Percentiles rank a stretch among this genome's conserved stretches.
phyloP scores from a whole-genome alignment of 1,140 invertebrate species.

The Portunus trituberculatus region DNA sequence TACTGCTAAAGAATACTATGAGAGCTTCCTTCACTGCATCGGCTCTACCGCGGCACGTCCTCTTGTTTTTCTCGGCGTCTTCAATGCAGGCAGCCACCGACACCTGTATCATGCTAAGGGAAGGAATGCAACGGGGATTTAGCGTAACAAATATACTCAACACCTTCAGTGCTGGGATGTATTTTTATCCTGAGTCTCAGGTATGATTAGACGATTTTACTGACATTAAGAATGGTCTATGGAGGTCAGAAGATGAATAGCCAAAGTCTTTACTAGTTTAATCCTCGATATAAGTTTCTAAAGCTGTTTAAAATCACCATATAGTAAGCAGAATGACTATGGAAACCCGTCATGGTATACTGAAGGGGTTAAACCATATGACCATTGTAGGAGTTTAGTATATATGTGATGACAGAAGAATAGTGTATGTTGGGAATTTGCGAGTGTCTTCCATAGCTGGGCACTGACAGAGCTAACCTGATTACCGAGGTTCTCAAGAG shows the following conservation, averaged over 20 bases:
- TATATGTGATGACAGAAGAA: background rate
- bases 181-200: background rate
- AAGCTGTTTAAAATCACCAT: too few species aligned
- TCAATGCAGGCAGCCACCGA: constrained; percentile 46
- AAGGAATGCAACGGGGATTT: background rate
- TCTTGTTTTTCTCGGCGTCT: constrained; percentile 41
- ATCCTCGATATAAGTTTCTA: too few species aligned
- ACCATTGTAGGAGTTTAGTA: too few species aligned
- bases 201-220: too few species aligned
- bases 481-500: too few species aligned
- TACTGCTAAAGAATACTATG: constrained; percentile 32
- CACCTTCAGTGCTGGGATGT: background rate
- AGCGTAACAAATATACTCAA: background rate
- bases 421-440: background rate
- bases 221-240: too few species aligned
- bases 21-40: constrained; percentile 12
- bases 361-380: background rate
- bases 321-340: too few species aligned
- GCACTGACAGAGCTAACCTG: too few species aligned
- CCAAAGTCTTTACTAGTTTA: too few species aligned
- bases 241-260: too few species aligned
- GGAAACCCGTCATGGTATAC: too few species aligned
- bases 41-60: constrained; percentile 9
- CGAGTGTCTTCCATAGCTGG: too few species aligned
- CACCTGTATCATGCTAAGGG: constrained; percentile 32